Conservation (phyloP, 2,113 vertebrate species). For the Indicator maculatus region DNA sequence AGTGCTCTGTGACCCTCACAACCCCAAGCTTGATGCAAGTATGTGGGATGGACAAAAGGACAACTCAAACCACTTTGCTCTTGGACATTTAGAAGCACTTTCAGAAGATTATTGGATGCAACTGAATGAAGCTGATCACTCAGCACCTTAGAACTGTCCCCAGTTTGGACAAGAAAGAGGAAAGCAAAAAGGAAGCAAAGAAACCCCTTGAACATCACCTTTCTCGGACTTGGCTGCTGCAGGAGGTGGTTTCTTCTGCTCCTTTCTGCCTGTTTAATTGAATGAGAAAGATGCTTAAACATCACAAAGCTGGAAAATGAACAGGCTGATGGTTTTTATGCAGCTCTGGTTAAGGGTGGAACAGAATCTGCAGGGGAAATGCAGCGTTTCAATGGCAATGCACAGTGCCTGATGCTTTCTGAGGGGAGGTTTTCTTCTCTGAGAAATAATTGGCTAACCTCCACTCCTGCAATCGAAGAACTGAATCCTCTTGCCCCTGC, state of each 20-base stretch:
- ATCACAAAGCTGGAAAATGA: slow-evolving; percentile 28
- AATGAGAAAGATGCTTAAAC: slow-evolving; percentile 71
- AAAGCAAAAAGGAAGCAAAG: not conserved
- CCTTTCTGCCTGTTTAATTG: slow-evolving; percentile 79
- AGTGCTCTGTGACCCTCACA: not conserved
- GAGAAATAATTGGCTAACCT: slow-evolving; percentile 10
- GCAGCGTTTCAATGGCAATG: slow-evolving; percentile 11
- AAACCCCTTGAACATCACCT: slow-evolving; percentile 74
- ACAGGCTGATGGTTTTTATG: slow-evolving; percentile 5
- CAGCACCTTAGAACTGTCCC: not conserved
- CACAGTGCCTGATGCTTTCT: slow-evolving; percentile 14
- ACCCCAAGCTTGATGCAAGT: not conserved
- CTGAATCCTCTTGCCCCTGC: slow-evolving; percentile 36
- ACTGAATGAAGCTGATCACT: not conserved
- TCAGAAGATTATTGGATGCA: not conserved
- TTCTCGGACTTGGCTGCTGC: slow-evolving; percentile 79
- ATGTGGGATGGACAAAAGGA: not conserved
- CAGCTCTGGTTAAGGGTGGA: not conserved
- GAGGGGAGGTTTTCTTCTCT: slow-evolving; percentile 3
- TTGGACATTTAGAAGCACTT: not conserved
- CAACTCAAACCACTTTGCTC: not conserved
- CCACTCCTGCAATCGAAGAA: slow-evolving; percentile 23
- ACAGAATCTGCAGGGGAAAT: not conserved
- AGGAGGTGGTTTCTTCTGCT: slow-evolving; percentile 80
- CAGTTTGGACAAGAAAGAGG: not conserved